Evolutionary conservation across 2,113 vertebrate genomes (phyloP), one percentile per base, ranked within the genome.

Genomic region (Protobothrops mucrosquamatus): DNA sequence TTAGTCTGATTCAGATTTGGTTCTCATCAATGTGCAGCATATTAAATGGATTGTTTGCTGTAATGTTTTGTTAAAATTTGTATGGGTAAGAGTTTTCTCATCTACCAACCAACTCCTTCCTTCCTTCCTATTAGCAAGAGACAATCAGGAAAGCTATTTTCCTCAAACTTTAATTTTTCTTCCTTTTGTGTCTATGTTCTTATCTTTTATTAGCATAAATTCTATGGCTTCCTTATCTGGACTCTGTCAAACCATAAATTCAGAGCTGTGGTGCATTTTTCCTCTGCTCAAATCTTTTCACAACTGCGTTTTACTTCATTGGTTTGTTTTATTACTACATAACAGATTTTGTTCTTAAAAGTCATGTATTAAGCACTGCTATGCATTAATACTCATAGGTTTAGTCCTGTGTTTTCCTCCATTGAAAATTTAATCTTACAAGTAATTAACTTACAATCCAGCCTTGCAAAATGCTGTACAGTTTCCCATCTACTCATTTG

Each of bases 151-250:
- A 96, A 74, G 74, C 93, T 94, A 61, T 95, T 95, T 88, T 34
- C 54, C 93, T 85, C 86, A 81, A 95, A 93, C 87, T 95, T 95
- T 93, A 93, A 85, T 24, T 93, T 93, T 95, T 93, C 93, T 61
- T 91, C 90, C 93, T 95, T 96, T 97, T 96, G 95, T 94, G 90
- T 88, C 94, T 93, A 94, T n/a, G 90, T 90, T 93, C 93, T 97
- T 96, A 97, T 96, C 95, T 95, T 93, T 52, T 91, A 95, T 95
- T 89, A 64, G 85, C 95, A 96, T 93, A 94, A 95, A 95, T 56
- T 89, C 87, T 92, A 92, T 90, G 91, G 94, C 74, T 91, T 92
- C 94, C 94, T 97, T 95, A 96, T 97, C 96, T 94, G 2, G 48
- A 88, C 91, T 94, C 89, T 89, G 94, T 95, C 93, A 91, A 43